Percentiles rank a stretch among this genome's conserved stretches.
phyloP scores from a whole-genome alignment of 1,140 invertebrate species.

The Dufourea novaeangliae region DNA sequence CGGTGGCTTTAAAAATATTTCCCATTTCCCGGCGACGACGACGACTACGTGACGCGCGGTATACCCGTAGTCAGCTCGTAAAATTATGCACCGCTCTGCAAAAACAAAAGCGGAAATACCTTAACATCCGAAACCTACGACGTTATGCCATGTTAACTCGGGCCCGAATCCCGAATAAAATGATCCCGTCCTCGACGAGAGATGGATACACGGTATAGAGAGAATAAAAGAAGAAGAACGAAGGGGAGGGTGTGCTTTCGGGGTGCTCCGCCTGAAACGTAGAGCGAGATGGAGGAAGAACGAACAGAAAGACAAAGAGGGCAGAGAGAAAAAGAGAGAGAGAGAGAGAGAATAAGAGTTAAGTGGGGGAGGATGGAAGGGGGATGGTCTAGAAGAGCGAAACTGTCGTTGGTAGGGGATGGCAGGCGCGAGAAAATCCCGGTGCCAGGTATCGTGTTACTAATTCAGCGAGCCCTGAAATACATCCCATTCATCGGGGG shows the following conservation, averaged over 20 bases:
- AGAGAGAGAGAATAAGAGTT: not conserved
- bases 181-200: slow-evolving; percentile 8
- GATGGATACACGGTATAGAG: slow-evolving; percentile 45
- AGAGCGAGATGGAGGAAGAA: slow-evolving; percentile 18
- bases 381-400: no score
- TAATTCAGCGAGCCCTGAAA: slow-evolving; percentile 73
- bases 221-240: not conserved
- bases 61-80: not conserved
- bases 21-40: not conserved
- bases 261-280: no score
- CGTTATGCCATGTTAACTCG: slow-evolving; percentile 36
- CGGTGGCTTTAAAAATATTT: slow-evolving; percentile 23
- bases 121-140: slow-evolving; percentile 30
- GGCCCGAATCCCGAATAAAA: slow-evolving; percentile 29
- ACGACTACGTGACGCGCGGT: no score
- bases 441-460: slow-evolving; percentile 67
- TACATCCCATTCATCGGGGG: slow-evolving; percentile 74
- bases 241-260: no score
- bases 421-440: slow-evolving; percentile 52
- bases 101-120: slow-evolving; percentile 24
- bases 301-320: not conserved
- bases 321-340: not conserved
- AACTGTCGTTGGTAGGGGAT: slow-evolving; percentile 25
- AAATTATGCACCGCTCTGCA: slow-evolving; percentile 18
- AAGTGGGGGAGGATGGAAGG: no score